Evolutionary conservation across 1,140 invertebrate species (phyloP), one percentile per base, ranked within the genome.

Genomic region (Nasonia giraulti): DNA sequence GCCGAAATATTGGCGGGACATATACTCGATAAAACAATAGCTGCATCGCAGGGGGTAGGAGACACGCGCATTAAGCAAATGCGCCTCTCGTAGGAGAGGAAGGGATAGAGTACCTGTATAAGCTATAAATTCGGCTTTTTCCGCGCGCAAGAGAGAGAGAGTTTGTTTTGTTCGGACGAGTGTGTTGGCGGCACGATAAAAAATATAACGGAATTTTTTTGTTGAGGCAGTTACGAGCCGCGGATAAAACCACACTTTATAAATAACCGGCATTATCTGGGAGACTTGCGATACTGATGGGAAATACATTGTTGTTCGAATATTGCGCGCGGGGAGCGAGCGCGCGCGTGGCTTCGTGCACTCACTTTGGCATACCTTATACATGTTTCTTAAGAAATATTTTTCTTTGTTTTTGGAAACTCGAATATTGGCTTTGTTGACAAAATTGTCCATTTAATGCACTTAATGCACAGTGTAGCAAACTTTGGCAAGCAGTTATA

Each of bases 121-220:
- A 44, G 11, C 44, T 55, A 71, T 83, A 83, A 83, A 83, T 78
- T 78, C 44, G 47, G n/a, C 82, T 79, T 44, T 75, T 14, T 75
- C 44, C 37, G 27, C 47, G 69, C 33, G 78, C 14, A 4, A 3
- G 14, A 5, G 17, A 3, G 14, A 5, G 50, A 14, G 17, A 79
- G 77, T 83, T 83, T 23, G 47, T 79, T 82, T 73, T 82, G 11
- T 77, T 47, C 44, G 74, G n/a, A 50, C 44, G 11, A 44, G 81
- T 78, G 77, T 83, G 62, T 55, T 84, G 69, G 62, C 69, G 31
- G 31, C 55, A 47, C 84, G 80, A 86, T 82, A 85, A 86, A 78
- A 82, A 69, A 85, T 83, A 82, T 74, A 83, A 47, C 69, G 82
- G 33, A 78, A 78, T 50, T 66, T 78, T 78, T 76, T 76, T 76